Evolutionary conservation across 2,888 invertebrate genomes (phyloP), one percentile per base, ranked within the genome.

Genomic region (Standfussiana lucernea): DNA sequence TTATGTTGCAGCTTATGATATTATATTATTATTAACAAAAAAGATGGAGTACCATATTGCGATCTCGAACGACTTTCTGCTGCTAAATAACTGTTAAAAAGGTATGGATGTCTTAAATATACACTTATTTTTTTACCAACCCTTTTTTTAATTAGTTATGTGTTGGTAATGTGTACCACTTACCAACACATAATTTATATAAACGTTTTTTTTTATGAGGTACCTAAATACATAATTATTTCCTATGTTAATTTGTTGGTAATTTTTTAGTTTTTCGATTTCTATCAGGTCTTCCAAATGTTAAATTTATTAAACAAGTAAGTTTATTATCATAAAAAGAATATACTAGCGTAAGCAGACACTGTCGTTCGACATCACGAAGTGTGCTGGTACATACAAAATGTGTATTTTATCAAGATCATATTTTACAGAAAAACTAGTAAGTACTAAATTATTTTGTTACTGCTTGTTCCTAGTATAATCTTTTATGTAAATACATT

Each of bases 311-410:
- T 62, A 15, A 37, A 40, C 7, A 62, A 37, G 21, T 21, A 32
- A 24, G 18, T 32, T 35, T 61, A 21, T n/a, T 13, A 35, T 37
- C n/a, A n/a, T 24, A 13, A 62, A 64, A 15, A 64, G 7, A 40
- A 40, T n/a, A 8, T 64, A 18, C 8, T 40, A n/a, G 37, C 15
- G 15, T 40, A n/a, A 40, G 10, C n/a, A 40, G 64, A n/a, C 28
- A 74, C 8, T 28, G 28, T 69, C 35, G 40, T 73, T 82, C 66
- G 82, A 77, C 32, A 32, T 77, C 47, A 35, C n/a, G 35, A 37
- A 40, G 50, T 56, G 35, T 21, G 24, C 40, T 53, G n/a, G 40
- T n/a, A n/a, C 8, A 40, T 8, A 40, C n/a, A 64, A 37, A n/a
- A 37, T 40, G 35, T n/a, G 21, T 35, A 64, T 42, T 67, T 67